Evolutionary conservation across 2,113 vertebrate species (phyloP), one percentile per base, ranked within the genome.

Genomic region (Nycticorax nycticorax): DNA sequence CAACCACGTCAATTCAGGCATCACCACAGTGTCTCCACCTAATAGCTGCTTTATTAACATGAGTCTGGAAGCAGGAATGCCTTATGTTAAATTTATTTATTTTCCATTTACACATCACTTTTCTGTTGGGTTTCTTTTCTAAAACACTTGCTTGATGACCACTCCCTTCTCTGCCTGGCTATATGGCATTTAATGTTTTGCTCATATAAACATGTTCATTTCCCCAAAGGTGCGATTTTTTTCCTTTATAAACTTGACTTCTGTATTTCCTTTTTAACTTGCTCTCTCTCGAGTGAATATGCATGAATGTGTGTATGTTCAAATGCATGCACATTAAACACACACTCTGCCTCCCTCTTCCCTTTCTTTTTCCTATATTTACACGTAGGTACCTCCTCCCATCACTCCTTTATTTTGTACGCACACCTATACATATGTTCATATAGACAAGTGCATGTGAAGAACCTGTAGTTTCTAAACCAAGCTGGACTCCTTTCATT

Each of bases 41-140:
- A 97, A 95, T 92, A 97, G 95, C 60, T 78, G 43, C 85, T 96
- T 97, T 95, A 97, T 97, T 97, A 97, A 83, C 93, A 92, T 6
- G 8, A 89, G 95, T 95, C 96, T 98, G 97, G 95, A 89, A 96
- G 67, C 59, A 84, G 81, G 87, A 77, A 30, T 48, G 59, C 60
- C 86, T 95, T 78, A 87, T 47, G 35, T 24, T 47, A 52, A 16
- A 64, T 72, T 84, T 95, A 79, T 94, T 97, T 97, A 84, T 96
- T 96, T 98, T 98, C 96, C 96, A 20, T 88, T 93, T 91, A 82
- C 57, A 60, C 62, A 20, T 50, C 27, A 24, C 62, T 95, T 71
- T 89, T 85, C 16, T 73, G 50, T 83, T 39, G 62, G 26, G 23
- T 94, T 93, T 92, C 62, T 94, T 96, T 90, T 73, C 93, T 82